These are phyloP conservation scores for Chaetura pelagica DNA, from an alignment of 2,113 vertebrate species.

Conservation along the genomic window DNA sequence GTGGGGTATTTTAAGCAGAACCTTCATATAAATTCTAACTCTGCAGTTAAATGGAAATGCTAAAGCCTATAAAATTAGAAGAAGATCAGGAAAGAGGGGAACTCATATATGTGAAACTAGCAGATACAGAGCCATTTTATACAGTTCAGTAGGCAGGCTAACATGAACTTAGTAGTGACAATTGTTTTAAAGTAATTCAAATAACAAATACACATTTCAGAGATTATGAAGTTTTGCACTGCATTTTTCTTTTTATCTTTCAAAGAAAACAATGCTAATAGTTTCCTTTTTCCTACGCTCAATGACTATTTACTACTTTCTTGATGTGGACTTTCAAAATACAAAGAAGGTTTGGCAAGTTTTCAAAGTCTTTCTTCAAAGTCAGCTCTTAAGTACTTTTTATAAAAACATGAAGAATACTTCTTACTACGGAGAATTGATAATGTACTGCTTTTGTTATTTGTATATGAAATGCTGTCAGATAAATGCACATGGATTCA, in stretches of 20 bases:
- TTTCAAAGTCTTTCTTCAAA: constrained; percentile 83
- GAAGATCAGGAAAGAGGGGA: constrained; percentile 7
- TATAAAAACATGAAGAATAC: constrained; percentile 80
- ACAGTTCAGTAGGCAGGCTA: constrained; percentile 66
- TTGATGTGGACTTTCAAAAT: constrained; percentile 86
- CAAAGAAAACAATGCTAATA: constrained; percentile 87
- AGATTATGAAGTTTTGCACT: constrained; percentile 82
- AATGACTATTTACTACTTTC: constrained; percentile 79
- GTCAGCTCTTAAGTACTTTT: constrained; percentile 80
- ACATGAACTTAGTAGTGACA: constrained; percentile 69
- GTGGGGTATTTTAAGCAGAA: constrained; percentile 1
- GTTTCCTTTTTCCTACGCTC: constrained; percentile 87
- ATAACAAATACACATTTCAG: constrained; percentile 82
- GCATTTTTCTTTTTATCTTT: constrained; percentile 84
- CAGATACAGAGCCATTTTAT: constrained; percentile 67
- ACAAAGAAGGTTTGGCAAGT: constrained; percentile 83
- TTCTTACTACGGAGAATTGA: constrained; percentile 76
- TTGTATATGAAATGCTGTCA: constrained; percentile 76
- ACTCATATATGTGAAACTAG: constrained; percentile 38
- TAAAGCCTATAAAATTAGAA: constrained; percentile 47
- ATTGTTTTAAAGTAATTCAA: constrained; percentile 80
- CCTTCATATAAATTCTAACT: constrained; percentile 13
- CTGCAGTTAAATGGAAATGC: constrained; percentile 35
- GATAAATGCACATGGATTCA: constrained; percentile 70
- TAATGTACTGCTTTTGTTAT: constrained; percentile 75